phyloP scores from a whole-genome alignment of 2,888 invertebrate species.

The Hedya salicella region DNA sequence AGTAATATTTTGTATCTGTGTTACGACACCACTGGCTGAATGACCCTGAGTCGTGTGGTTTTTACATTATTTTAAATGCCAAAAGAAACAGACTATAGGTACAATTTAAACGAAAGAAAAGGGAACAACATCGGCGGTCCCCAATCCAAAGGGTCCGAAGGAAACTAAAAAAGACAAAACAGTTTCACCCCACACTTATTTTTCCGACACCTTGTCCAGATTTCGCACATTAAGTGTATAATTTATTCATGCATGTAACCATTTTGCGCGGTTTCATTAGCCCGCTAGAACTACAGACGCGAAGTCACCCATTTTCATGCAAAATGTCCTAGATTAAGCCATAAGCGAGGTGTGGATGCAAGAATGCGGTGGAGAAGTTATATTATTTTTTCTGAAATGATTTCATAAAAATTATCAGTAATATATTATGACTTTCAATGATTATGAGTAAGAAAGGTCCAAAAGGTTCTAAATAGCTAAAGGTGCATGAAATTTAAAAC shows the following conservation, averaged over 20 bases:
- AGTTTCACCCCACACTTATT: neutral
- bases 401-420: neutral
- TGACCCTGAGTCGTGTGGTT: too few relatives aligned
- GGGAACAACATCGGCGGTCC: too few relatives aligned
- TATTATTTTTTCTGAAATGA: neutral
- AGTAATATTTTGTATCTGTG: too few relatives aligned
- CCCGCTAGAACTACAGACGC: slow-evolving; percentile 30
- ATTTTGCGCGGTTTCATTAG: slow-evolving; percentile 41
- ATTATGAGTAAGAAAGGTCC: too few relatives aligned
- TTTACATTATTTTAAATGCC: too few relatives aligned
- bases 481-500: too few relatives aligned
- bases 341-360: slow-evolving; percentile 29
- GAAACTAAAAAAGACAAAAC: neutral
- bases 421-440: neutral
- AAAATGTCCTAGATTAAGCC: slow-evolving; percentile 42
- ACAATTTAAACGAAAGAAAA: too few relatives aligned
- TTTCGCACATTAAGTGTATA: slow-evolving; percentile 10
- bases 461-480: too few relatives aligned
- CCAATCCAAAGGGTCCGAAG: too few relatives aligned
- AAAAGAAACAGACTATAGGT: too few relatives aligned
- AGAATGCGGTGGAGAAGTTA: slow-evolving; percentile 11
- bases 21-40: too few relatives aligned
- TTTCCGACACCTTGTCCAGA: neutral
- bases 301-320: slow-evolving; percentile 41
- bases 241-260: slow-evolving; percentile 27